Evolutionary conservation across 1,140 invertebrate genomes (phyloP), one percentile per base, ranked within the genome.

Genomic region (Frieseomelitta varia): DNA sequence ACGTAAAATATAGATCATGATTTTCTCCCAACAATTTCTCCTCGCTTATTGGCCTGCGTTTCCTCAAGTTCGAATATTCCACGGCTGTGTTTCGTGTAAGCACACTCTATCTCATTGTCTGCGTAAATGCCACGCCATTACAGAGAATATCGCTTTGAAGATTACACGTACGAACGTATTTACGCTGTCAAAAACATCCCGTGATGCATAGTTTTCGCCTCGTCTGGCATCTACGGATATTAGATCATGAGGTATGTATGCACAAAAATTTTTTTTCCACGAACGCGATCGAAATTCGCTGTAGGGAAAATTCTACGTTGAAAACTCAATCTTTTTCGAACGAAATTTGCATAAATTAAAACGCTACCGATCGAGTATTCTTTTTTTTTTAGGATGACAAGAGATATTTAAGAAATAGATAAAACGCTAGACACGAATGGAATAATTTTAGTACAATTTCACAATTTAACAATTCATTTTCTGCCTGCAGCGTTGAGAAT

Each of bases 91-190:
- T 6, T 63, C 58, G 39, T 58, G 8, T 24, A 58, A 56, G 53
- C 73, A 17, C 30, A 19, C 53, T 58, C 4, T 39, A 58, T 34
- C 14, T 75, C 73, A 58, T 55, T 75, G 53, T 58, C 73, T 14
- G 30, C 30, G 72, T n/a, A 75, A 30, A 75, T 75, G 73, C 58
- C 73, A 58, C 53, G 53, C 30, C 27, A 58, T 58, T 74, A 34
- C 4, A 55, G 73, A 15, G 55, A 58, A 58, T 58, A 34, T 47
- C 53, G 73, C 73, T 58, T 56, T n/a, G 53, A 58, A 75, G 73
- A 56, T 75, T 75, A 75, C 55, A 30, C 8, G 55, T 14, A 56
- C 27, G 34, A 72, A 58, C 21, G 39, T 34, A 75, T 75, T 75
- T 53, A 24, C n/a, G 24, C 39, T 24, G 39, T 74, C 47, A 30